Conservation (phyloP, 37 sponge, comb jelly and placozoan species). For the Bolinopsis microptera region DNA sequence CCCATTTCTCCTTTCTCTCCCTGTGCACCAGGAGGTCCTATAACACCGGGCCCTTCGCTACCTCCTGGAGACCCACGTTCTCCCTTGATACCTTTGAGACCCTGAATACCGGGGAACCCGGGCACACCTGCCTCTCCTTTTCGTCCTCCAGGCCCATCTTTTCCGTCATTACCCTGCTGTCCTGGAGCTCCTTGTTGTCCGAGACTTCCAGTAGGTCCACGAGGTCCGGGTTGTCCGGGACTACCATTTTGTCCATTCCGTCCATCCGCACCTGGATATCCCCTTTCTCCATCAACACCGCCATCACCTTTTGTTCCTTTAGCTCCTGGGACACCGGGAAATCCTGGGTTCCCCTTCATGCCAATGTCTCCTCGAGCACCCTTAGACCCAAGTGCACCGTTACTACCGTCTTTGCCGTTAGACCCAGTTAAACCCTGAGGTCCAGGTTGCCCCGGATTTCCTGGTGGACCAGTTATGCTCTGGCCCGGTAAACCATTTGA, state of each 20-base stretch:
- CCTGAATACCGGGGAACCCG: background rate
- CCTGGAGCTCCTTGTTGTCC: conserved; percentile 25
- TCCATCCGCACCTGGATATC: conserved; percentile 44
- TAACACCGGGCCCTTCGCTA: background rate
- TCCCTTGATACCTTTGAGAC: conserved; percentile 13
- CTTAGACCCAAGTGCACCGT: background rate
- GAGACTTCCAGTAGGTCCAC: background rate
- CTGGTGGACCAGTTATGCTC: background rate
- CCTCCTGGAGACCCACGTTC: background rate
- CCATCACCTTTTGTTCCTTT: conserved; percentile 34
- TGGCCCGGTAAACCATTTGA: background rate
- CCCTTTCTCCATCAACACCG: background rate
- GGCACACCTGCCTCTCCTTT: background rate
- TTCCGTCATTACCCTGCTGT: background rate
- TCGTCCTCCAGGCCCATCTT: background rate
- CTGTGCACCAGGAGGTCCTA: background rate
- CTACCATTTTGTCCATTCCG: conserved; percentile 1
- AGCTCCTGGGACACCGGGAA: conserved; percentile 7
- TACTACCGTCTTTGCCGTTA: background rate
- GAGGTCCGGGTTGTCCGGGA: background rate
- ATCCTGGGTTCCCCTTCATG: background rate
- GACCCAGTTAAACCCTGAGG: background rate
- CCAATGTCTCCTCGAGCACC: background rate
- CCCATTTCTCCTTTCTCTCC: background rate
- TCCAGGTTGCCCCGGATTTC: conserved; percentile 23